Conservation (phyloP, 2,888 invertebrate genomes). For the Amphipoea lucens region DNA sequence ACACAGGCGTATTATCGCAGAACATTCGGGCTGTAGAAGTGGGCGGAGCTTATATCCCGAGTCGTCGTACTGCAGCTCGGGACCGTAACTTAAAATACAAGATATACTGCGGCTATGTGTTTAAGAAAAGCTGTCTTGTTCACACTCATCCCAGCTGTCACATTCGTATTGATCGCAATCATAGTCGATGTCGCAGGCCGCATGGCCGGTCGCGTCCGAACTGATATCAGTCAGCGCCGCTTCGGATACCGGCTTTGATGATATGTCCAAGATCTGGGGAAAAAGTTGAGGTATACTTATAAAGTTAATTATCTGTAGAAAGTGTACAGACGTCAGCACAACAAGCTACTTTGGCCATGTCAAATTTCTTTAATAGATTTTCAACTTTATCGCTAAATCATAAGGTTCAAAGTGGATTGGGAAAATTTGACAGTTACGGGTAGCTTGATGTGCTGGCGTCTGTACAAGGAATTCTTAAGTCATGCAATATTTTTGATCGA, state of each 20-base stretch:
- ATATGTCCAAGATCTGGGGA: constrained; percentile 87
- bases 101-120: background rate
- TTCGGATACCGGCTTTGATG: constrained; percentile 88
- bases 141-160: constrained; percentile 90
- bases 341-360: too few species aligned
- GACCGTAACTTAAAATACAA: background rate
- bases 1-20: background rate
- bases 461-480: background rate
- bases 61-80: background rate
- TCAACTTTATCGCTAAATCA: too few species aligned
- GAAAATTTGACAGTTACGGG: too few species aligned
- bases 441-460: too few species aligned
- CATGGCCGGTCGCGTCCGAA: constrained; percentile 89
- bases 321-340: too few species aligned
- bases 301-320: background rate
- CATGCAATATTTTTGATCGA: background rate
- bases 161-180: constrained; percentile 88
- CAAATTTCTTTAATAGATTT: too few species aligned
- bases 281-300: background rate
- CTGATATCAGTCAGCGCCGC: constrained; percentile 88
- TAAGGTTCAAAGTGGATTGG: too few species aligned
- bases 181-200: constrained; percentile 89
- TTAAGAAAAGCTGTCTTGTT: constrained; percentile 89
- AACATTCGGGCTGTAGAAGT: constrained; percentile 1
- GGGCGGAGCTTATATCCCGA: constrained; percentile 15